Conservation (phyloP, 1,140 invertebrate genomes). For the Drosophila pseudoananassae region DNA sequence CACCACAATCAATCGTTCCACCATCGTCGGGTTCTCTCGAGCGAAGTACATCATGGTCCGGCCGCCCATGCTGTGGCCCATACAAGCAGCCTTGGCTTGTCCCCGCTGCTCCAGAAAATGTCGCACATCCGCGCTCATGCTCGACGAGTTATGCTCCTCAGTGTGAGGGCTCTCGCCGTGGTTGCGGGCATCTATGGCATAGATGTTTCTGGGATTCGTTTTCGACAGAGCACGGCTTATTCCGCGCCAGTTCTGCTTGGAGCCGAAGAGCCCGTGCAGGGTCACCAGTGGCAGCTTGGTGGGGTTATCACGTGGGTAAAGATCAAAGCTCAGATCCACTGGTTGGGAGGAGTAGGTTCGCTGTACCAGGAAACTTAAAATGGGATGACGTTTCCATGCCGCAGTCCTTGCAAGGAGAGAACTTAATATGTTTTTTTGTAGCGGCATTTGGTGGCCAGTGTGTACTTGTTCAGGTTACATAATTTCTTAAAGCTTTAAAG, state of each 20-base stretch:
- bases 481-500: too few relatives aligned
- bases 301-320: slow-evolving; percentile 21
- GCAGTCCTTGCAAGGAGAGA: neutral
- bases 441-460: neutral
- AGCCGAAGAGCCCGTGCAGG: slow-evolving; percentile 94
- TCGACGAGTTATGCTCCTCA: slow-evolving; percentile 88
- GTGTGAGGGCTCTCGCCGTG: slow-evolving; percentile 95
- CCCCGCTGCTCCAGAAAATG: slow-evolving; percentile 84
- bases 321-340: slow-evolving; percentile 43
- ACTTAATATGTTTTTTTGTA: neutral
- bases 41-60: slow-evolving; percentile 92
- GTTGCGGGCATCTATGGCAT: slow-evolving; percentile 94
- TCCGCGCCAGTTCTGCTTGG: slow-evolving; percentile 93
- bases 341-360: slow-evolving; percentile 16
- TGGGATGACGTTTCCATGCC: neutral
- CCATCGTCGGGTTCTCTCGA: slow-evolving; percentile 66
- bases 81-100: slow-evolving; percentile 87
- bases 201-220: slow-evolving; percentile 84
- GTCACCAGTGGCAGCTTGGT: slow-evolving; percentile 89
- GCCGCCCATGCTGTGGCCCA: slow-evolving; percentile 97
- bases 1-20: slow-evolving; percentile 92
- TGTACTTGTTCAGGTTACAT: neutral
- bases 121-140: slow-evolving; percentile 90
- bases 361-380: neutral
- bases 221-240: slow-evolving; percentile 90